Evolutionary conservation across 2,888 invertebrate species (phyloP), one percentile per base, ranked within the genome.

Genomic region (Pecten maximus): DNA sequence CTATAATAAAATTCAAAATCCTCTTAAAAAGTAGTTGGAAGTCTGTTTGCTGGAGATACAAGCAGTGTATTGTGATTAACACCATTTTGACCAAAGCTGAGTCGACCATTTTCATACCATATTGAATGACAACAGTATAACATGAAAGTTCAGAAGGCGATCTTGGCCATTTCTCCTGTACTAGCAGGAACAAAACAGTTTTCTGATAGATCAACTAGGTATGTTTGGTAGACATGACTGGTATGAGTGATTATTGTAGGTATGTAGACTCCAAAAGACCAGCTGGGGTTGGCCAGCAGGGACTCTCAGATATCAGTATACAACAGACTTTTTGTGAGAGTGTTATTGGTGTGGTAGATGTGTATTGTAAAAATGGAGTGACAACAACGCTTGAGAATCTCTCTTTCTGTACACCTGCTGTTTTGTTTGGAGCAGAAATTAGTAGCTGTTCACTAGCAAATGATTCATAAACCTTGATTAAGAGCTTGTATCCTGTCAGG

Each of bases 391-490:
- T 74, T 28, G 28, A 35, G 74, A 74, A 16, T 44, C 74, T 23
- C 35, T 54, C 23, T 35, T 23, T 6, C 35, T 23, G 35, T 74
- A 28, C 74, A 74, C 74, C 74, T 74, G 74, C 74, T 74, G 74
- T 28, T 74, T 28, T 74, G 74, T 74, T 74, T 74, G 74, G 74
- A 74, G 74, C 35, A 74, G 35, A 35, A 74, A 74, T 74, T 74
- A 74, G 74, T 74, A 74, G 28, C 74, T 8, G 74, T 35, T 74
- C 74, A 74, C 74, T 28, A 74, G 35, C 35, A 74, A 74, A 74
- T 74, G 74, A 74, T 74, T 74, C 74, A 74, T 74, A 74, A 74
- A 74, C 74, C 74, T 35, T 74, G 74, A 74, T 74, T 74, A 74
- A 74, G 74, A 28, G 12, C 35, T 0, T 74, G 74, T 35, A 28